Conservation (phyloP, 2,113 vertebrate species). For the Centropristis striata region DNA sequence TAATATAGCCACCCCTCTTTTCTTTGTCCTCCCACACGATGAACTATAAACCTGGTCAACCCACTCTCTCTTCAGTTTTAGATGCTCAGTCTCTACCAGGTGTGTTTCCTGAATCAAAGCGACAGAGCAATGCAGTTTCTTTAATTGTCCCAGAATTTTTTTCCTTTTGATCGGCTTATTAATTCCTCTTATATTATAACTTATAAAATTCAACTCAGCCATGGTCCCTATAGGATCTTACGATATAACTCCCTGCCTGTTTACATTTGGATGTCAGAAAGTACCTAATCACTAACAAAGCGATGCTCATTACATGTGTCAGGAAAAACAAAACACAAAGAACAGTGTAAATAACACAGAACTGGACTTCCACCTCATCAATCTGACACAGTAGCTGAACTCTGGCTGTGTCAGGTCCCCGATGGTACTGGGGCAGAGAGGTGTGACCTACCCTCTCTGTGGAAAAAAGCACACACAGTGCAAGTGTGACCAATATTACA, state of each 20-base stretch:
- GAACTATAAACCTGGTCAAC: not conserved
- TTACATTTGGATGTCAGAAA: too few species aligned
- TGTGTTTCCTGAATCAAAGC: not conserved
- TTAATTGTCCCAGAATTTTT: not conserved
- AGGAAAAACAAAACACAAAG: not conserved
- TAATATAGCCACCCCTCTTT: not conserved
- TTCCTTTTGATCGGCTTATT: not conserved
- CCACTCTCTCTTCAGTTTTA: not conserved
- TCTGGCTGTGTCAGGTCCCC: not conserved
- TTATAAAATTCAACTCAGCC: too few species aligned
- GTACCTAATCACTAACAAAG: too few species aligned
- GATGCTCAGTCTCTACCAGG: too few species aligned
- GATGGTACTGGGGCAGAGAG: slow-evolving; percentile 4
- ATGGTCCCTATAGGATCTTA: too few species aligned
- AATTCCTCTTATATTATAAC: not conserved
- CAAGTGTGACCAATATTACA: not conserved
- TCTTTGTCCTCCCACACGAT: not conserved
- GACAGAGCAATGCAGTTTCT: not conserved
- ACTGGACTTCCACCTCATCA: not conserved
- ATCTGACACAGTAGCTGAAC: not conserved
- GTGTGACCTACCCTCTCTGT: not conserved
- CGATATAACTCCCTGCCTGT: too few species aligned
- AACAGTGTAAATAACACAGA: not conserved
- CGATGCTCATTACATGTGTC: not conserved
- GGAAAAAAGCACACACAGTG: not conserved